Evolutionary conservation across 2,888 invertebrate species (phyloP), one percentile per base, ranked within the genome.

Genomic region (Hydrotaea cyrtoneurina): DNA sequence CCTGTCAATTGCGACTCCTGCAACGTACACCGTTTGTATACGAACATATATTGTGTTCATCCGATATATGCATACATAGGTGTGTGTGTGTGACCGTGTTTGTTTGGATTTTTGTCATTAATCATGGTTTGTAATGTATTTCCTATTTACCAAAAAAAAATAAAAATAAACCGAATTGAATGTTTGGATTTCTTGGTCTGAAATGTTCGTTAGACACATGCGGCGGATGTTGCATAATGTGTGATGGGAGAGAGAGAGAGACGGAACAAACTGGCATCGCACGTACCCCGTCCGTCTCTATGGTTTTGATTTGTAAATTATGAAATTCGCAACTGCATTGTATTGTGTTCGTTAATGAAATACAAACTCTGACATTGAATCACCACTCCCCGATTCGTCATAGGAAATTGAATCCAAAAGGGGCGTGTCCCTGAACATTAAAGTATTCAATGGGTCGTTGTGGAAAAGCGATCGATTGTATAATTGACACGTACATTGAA

Each of bases 91-190:
- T 71, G 71, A 15, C 59, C 23, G 21, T 13, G 62, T 39, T 8
- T 74, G 53, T 50, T 55, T 69, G 73, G 43, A 74, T 64, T 73
- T n/a, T 85, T 85, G 77, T 82, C 79, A 82, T 82, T 85, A 85
- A 80, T 85, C 79, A 85, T 82, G 79, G 77, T 82, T 82, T 80
- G 80, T 85, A 85, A 85, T 85, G 82, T 80, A 80, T 78, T 85
- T 82, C 85, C 85, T 76, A 80, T 85, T 73, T 77, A 36, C 23
- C 39, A 43, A 21, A 62, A 78, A 31, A 31, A 31, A 31, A 31
- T n/a, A n/a, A n/a, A n/a, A n/a, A n/a, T n/a, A n/a, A n/a, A n/a
- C n/a, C n/a, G 31, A 31, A 69, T n/a, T 39, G 19, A 73, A 80
- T 64, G 11, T 53, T 66, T 72, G 64, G 39, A 77, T n/a, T 46